Percentiles rank a stretch among this genome's conserved stretches.
These are phyloP conservation scores for Australoheros scitulus DNA, from an alignment of 2,113 vertebrate species.

Conservation along the genomic window DNA sequence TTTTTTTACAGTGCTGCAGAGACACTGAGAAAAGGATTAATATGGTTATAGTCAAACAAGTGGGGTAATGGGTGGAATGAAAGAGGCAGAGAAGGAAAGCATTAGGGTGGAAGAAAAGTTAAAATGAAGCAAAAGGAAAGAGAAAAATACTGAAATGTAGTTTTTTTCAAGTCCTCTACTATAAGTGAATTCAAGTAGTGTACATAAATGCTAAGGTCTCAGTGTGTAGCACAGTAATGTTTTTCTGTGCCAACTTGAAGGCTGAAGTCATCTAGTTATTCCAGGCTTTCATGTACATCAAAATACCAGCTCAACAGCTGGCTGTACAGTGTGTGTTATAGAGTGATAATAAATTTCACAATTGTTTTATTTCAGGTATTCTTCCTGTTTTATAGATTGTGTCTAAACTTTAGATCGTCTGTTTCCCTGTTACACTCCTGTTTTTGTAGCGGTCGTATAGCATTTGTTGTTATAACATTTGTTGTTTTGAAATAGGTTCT, in stretches of 20 bases:
- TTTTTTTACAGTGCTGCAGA: conserved; percentile 12
- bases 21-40: conserved; percentile 5
- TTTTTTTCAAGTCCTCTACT: neutral
- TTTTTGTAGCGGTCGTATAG: neutral
- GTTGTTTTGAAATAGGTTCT: neutral
- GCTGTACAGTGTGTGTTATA: neutral
- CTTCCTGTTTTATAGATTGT: neutral
- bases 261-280: neutral
- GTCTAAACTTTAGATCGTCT: neutral
- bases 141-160: neutral
- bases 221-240: neutral
- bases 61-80: neutral
- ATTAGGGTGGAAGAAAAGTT: neutral
- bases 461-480: neutral
- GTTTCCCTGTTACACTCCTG: neutral
- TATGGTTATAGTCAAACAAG: neutral
- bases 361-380: neutral
- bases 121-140: neutral
- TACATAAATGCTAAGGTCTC: neutral
- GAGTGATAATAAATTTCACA: neutral
- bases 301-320: neutral
- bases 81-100: neutral
- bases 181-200: no score
- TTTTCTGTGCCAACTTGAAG: neutral
- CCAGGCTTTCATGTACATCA: neutral